Conservation (phyloP, 2,888 invertebrate genomes). For the Quadriops clusia region DNA sequence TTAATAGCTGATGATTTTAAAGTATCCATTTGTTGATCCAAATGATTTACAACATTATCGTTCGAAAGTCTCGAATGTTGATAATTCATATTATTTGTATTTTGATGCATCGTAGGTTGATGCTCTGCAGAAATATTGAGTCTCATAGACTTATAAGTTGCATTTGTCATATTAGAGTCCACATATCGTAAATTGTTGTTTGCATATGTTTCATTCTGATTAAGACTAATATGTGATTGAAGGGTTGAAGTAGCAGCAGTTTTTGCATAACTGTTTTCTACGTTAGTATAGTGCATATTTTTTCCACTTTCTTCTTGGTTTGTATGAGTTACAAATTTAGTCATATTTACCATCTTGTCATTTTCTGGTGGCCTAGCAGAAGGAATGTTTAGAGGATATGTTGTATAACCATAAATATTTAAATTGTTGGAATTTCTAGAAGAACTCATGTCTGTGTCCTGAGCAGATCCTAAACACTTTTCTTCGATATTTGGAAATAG, state of each 20-base stretch:
- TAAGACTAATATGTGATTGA: too few species aligned
- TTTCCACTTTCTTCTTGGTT: slow-evolving; percentile 11
- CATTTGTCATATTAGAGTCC: slow-evolving; percentile 1
- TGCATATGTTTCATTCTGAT: too few species aligned
- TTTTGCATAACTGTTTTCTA: slow-evolving; percentile 14
- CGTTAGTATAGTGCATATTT: slow-evolving; percentile 8
- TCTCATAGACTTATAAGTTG: neutral
- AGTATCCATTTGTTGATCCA: slow-evolving; percentile 6
- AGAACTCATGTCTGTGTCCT: slow-evolving; percentile 5
- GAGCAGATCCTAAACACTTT: slow-evolving; percentile 3
- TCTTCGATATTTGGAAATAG: slow-evolving; percentile 2
- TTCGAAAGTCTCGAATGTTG: too few species aligned
- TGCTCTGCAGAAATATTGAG: slow-evolving; percentile 8
- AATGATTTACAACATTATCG: too few species aligned
- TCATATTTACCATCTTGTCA: slow-evolving; percentile 29
- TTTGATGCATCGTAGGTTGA: too few species aligned
- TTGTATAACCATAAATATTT: slow-evolving; percentile 21
- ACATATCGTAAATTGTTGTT: too few species aligned
- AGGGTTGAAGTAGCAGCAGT: too few species aligned
- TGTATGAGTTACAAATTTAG: slow-evolving; percentile 24
- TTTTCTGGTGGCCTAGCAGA: slow-evolving; percentile 18
- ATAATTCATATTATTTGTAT: too few species aligned
- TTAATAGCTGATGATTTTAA: slow-evolving; percentile 20
- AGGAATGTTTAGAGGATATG: slow-evolving; percentile 28
- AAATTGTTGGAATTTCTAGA: slow-evolving; percentile 15